Conservation (phyloP, 2,888 invertebrate species). For the Osedax frankpressi region DNA sequence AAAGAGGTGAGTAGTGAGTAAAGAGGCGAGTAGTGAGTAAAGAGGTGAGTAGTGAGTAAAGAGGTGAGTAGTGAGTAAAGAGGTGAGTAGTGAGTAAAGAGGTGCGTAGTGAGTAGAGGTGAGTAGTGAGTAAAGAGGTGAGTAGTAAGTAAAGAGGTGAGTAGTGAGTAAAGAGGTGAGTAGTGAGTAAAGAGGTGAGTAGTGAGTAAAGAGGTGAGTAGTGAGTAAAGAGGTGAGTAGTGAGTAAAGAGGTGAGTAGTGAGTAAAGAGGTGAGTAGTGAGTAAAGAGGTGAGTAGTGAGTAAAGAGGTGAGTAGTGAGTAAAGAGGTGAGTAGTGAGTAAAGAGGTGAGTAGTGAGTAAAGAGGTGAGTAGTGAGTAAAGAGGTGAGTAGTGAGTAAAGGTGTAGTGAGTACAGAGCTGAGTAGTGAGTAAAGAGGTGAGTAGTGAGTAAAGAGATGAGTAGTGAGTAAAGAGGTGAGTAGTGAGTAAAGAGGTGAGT, state of each 20-base stretch:
- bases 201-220: background rate
- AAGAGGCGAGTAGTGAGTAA: too few relatives aligned
- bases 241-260: background rate
- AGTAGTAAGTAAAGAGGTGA: background rate
- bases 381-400: background rate
- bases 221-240: background rate
- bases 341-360: too few relatives aligned
- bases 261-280: too few relatives aligned
- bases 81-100: conserved; percentile 31
- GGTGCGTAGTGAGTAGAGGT: conserved; percentile 74
- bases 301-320: background rate
- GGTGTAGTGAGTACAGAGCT: too few relatives aligned
- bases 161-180: background rate
- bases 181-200: background rate
- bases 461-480: background rate
- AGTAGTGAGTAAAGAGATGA: background rate
- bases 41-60: background rate
- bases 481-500: background rate
- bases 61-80: background rate
- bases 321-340: background rate
- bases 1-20: background rate
- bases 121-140: conserved; percentile 32
- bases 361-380: background rate
- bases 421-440: background rate
- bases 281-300: background rate